Conservation (phyloP, 2,113 vertebrate species). For the Mellivora capensis region DNA sequence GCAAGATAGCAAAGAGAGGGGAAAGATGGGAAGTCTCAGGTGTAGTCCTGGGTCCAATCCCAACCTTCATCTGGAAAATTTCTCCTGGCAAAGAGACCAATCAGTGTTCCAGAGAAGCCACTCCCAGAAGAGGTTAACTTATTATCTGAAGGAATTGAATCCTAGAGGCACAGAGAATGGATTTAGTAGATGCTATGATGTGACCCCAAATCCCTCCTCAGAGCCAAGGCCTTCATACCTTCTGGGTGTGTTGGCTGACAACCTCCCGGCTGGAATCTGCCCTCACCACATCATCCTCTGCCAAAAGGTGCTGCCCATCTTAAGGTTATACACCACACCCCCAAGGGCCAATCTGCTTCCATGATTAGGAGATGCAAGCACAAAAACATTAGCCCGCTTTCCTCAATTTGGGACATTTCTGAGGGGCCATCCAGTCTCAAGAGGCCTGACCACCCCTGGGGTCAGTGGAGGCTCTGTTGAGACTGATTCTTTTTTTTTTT, state of each 20-base stretch:
- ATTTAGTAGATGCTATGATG: background rate
- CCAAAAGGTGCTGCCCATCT: background rate
- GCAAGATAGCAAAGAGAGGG: background rate
- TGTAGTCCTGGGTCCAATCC: background rate
- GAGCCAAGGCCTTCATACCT: background rate
- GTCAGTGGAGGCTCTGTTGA: background rate
- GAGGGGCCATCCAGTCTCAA: background rate
- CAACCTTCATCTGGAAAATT: background rate
- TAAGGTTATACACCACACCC: background rate
- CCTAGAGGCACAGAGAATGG: background rate
- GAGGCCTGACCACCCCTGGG: background rate
- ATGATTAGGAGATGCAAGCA: background rate
- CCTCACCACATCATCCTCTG: background rate
- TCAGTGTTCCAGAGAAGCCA: background rate
- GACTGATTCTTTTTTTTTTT: background rate
- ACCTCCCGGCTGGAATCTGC: no score
- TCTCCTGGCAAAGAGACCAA: background rate
- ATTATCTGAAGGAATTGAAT: background rate
- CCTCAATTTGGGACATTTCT: background rate
- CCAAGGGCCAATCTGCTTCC: background rate
- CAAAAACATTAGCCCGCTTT: background rate
- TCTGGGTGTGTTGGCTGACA: background rate
- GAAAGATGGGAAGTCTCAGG: background rate
- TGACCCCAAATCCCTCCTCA: background rate
- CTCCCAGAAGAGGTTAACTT: background rate